phyloP scores from a whole-genome alignment of 1,140 invertebrate genomes.

The Cephus cinctus region DNA sequence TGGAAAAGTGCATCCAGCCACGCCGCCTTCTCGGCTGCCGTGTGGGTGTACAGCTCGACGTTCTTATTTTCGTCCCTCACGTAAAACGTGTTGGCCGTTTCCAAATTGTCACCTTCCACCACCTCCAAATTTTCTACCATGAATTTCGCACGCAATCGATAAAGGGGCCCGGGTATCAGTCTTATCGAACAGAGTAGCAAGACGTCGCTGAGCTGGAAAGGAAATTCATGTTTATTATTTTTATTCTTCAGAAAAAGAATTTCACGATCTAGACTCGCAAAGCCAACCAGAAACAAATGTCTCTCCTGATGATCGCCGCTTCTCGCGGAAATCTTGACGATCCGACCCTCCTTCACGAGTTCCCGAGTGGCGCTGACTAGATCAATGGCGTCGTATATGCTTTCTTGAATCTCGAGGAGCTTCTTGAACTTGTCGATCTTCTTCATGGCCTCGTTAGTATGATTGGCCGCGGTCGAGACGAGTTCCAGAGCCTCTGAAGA shows the following conservation, averaged over 20 bases:
- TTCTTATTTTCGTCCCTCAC: slow-evolving; percentile 63
- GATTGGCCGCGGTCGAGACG: slow-evolving; percentile 72
- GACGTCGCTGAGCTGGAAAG: slow-evolving; percentile 69
- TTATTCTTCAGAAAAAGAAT: slow-evolving; percentile 6
- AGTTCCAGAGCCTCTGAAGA: slow-evolving; percentile 63
- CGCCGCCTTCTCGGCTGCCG: slow-evolving; percentile 61
- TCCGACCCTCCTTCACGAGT: slow-evolving; percentile 69
- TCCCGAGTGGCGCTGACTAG: slow-evolving; percentile 69
- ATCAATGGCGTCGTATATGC: slow-evolving; percentile 61
- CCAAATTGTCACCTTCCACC: slow-evolving; percentile 64
- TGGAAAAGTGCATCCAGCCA: slow-evolving; percentile 67
- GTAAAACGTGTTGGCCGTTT: slow-evolving; percentile 67
- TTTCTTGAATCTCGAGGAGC: slow-evolving; percentile 53
- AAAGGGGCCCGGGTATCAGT: slow-evolving; percentile 60
- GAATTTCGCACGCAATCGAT: slow-evolving; percentile 56
- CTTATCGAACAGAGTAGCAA: slow-evolving; percentile 61
- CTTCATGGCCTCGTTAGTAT: slow-evolving; percentile 73
- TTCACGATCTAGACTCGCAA: slow-evolving; percentile 5
- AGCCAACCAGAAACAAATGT: slow-evolving; percentile 69
- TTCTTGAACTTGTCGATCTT: slow-evolving; percentile 55
- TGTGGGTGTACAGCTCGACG: slow-evolving; percentile 48
- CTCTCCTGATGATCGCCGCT: slow-evolving; percentile 65
- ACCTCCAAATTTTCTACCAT: slow-evolving; percentile 64
- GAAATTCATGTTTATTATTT: slow-evolving; percentile 5
- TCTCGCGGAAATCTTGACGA: slow-evolving; percentile 67